Evolutionary conservation across 1,140 invertebrate genomes (phyloP).

Genomic region (Uloborus diversus): DNA sequence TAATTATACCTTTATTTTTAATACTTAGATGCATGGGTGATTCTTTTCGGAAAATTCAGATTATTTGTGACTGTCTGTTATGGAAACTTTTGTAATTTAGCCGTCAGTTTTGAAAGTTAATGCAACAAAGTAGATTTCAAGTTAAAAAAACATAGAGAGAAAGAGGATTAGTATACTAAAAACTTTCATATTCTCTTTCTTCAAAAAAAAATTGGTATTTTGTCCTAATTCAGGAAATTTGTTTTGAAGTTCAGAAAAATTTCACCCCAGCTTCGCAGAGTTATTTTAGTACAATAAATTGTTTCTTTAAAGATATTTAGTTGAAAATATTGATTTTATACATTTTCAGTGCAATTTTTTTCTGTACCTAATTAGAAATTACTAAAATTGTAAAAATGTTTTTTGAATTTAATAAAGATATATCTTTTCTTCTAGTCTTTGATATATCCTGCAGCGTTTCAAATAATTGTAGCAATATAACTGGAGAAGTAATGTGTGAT

Average conservation of each 20-base stretch:
- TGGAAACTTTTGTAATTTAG: neutral
- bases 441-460: conserved; percentile 28
- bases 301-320: neutral
- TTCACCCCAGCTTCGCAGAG: no score
- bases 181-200: neutral
- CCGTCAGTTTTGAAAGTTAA: neutral
- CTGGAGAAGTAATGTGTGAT: conserved; percentile 51
- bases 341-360: no score
- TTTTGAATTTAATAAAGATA: no score
- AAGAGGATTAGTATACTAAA: neutral
- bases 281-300: no score
- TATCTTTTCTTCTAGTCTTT: conserved; percentile 13
- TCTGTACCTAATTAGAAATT: neutral
- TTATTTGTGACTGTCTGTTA: neutral
- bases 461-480: conserved; percentile 50
- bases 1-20: conserved; percentile 19
- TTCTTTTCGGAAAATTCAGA: neutral
- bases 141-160: neutral
- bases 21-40: neutral
- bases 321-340: no score
- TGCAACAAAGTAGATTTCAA: neutral
- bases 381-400: neutral
- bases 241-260: no score
- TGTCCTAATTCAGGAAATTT: no score
- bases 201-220: no score